These are phyloP conservation scores for Morone saxatilis DNA, from an alignment of 2,113 vertebrate genomes.

Conservation along the genomic window DNA sequence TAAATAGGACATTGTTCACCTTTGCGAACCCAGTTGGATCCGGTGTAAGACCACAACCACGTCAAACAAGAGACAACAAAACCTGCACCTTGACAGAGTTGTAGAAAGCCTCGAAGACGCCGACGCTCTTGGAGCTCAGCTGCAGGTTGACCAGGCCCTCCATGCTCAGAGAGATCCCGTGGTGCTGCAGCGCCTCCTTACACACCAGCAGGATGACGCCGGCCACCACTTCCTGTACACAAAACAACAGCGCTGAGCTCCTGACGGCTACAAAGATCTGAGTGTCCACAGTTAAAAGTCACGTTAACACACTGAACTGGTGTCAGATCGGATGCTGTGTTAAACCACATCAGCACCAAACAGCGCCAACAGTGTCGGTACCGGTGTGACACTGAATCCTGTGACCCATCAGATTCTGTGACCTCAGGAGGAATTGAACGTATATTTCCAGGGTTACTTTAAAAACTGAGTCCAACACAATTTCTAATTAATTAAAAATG, in stretches of 20 bases:
- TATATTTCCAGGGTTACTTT: no score
- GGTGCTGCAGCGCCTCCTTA: slow-evolving; percentile 93
- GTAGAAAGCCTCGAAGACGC: slow-evolving; percentile 98
- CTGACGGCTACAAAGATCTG: background rate
- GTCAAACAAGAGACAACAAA: no score
- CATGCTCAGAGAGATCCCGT: slow-evolving; percentile 93
- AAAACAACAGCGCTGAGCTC: background rate
- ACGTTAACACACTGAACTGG: background rate
- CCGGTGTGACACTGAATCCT: background rate
- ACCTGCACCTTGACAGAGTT: slow-evolving; percentile 94
- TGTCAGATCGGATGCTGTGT: no score
- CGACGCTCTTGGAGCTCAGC: slow-evolving; percentile 97
- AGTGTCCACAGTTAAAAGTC: background rate
- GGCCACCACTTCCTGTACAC: slow-evolving; percentile 89
- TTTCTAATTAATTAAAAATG: no score
- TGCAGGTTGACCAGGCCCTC: slow-evolving; percentile 96
- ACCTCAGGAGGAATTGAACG: no score
- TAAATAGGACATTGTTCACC: no score
- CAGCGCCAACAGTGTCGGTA: no score
- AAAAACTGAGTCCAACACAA: no score
- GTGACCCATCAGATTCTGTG: background rate
- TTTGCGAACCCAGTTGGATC: no score
- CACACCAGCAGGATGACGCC: slow-evolving; percentile 92
- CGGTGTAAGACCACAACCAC: no score
- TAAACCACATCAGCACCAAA: no score